A percentile compares a stretch with the other conserved stretches of the same genome.
phyloP scores from a whole-genome alignment of 2,797 vertebrate species.

The Periparus ater region DNA sequence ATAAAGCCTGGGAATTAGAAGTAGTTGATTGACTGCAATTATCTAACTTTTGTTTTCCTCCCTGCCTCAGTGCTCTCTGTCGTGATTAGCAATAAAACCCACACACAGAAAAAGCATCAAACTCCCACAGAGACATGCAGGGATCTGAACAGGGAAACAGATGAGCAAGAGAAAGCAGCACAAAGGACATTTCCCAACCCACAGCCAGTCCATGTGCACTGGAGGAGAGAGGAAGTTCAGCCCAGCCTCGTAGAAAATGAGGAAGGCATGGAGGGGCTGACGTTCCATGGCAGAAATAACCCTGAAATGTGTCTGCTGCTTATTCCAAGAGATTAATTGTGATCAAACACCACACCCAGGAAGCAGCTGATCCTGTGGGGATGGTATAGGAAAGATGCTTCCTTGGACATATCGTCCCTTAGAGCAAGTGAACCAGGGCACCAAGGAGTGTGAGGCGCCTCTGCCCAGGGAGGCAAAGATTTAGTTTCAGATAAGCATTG shows the following conservation, averaged over 20 bases:
- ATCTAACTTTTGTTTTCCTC: not conserved
- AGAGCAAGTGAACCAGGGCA: not conserved
- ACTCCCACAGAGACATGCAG: not conserved
- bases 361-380: not conserved
- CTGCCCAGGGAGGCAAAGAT: too few relatives aligned
- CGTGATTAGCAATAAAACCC: constrained; percentile 29
- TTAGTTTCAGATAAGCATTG: too few relatives aligned
- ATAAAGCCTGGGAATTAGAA: not conserved
- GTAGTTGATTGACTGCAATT: not conserved
- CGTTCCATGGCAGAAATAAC: not conserved
- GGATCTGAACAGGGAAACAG: not conserved
- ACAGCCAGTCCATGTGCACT: not conserved
- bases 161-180: not conserved
- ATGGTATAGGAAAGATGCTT: not conserved
- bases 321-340: not conserved
- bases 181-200: not conserved
- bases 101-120: not conserved
- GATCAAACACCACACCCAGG: fast-evolving
- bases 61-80: not conserved
- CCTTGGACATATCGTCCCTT: not conserved
- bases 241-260: not conserved
- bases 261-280: not conserved
- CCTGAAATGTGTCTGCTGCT: not conserved
- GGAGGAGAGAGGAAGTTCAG: not conserved
- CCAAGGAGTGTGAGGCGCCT: not conserved